Conservation (phyloP, 2,888 invertebrate species). For the Drosophila prolongata region DNA sequence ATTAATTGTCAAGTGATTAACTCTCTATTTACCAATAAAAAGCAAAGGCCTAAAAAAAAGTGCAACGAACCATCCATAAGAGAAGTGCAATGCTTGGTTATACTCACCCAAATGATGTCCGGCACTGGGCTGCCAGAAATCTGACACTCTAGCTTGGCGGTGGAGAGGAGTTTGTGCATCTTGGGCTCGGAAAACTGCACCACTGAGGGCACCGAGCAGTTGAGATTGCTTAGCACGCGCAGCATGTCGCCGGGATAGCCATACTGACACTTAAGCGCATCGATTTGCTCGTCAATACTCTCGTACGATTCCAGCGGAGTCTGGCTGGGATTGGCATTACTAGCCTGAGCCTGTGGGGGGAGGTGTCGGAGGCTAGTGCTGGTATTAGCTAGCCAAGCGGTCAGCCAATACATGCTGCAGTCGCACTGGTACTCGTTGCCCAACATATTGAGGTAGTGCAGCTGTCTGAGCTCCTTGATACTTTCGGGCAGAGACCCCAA, state of each 20-base stretch:
- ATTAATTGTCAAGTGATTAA: neutral
- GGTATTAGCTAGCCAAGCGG: slow-evolving; percentile 86
- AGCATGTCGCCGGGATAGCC: slow-evolving; percentile 90
- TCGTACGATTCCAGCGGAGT: slow-evolving; percentile 53
- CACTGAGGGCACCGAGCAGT: slow-evolving; percentile 89
- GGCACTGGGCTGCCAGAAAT: slow-evolving; percentile 91
- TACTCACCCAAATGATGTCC: slow-evolving; percentile 90
- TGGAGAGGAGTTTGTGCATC: slow-evolving; percentile 87
- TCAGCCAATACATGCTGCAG: slow-evolving; percentile 93
- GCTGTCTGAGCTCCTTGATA: slow-evolving; percentile 87
- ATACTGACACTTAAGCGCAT: slow-evolving; percentile 88
- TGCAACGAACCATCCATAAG: too few species aligned
- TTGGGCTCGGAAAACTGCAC: slow-evolving; percentile 87
- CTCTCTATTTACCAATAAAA: neutral
- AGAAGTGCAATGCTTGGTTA: too few species aligned
- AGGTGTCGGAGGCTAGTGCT: slow-evolving; percentile 71
- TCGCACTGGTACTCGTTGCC: slow-evolving; percentile 94
- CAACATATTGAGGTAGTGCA: slow-evolving; percentile 88
- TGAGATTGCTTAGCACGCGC: slow-evolving; percentile 88
- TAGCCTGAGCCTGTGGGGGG: slow-evolving; percentile 70
- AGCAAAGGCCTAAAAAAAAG: too few species aligned
- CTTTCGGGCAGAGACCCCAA: slow-evolving; percentile 90
- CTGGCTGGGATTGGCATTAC: slow-evolving; percentile 72
- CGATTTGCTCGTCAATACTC: slow-evolving; percentile 82
- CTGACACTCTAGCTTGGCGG: slow-evolving; percentile 91